These are phyloP conservation scores for Chironomus riparius DNA, from an alignment of 2,888 invertebrate genomes.

Conservation along the genomic window DNA sequence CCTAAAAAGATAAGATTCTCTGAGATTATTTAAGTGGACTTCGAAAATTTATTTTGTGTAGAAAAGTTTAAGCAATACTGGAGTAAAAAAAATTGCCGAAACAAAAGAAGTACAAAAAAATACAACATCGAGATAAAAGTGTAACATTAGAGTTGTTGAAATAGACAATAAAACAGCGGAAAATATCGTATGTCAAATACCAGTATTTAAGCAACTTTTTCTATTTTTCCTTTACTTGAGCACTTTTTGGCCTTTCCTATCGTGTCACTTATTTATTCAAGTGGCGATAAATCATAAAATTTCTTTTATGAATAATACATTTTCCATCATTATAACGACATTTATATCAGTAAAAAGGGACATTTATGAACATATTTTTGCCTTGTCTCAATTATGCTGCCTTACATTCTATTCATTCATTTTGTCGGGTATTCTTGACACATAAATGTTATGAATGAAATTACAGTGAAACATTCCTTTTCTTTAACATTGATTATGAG, in stretches of 20 bases:
- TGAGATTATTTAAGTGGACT: too few relatives aligned
- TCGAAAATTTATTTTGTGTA: too few relatives aligned
- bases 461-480: not conserved
- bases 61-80: too few relatives aligned
- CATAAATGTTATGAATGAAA: not conserved
- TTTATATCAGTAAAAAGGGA: not conserved
- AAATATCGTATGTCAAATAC: too few relatives aligned
- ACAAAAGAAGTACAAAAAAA: too few relatives aligned
- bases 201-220: too few relatives aligned
- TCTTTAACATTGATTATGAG: not conserved
- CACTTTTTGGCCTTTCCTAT: not conserved
- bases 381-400: not conserved
- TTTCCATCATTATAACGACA: slow-evolving; percentile 10
- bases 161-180: too few relatives aligned
- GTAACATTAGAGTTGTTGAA: too few relatives aligned
- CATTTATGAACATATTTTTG: not conserved
- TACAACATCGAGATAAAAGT: too few relatives aligned
- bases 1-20: too few relatives aligned
- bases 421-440: not conserved
- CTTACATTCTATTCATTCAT: not conserved
- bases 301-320: slow-evolving; percentile 15
- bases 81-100: too few relatives aligned
- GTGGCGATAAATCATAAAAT: slow-evolving; percentile 14
- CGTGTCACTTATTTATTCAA: not conserved
- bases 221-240: too few relatives aligned